These are phyloP conservation scores for Venusia cambrica DNA, from an alignment of 2,888 invertebrate species.

Conservation along the genomic window DNA sequence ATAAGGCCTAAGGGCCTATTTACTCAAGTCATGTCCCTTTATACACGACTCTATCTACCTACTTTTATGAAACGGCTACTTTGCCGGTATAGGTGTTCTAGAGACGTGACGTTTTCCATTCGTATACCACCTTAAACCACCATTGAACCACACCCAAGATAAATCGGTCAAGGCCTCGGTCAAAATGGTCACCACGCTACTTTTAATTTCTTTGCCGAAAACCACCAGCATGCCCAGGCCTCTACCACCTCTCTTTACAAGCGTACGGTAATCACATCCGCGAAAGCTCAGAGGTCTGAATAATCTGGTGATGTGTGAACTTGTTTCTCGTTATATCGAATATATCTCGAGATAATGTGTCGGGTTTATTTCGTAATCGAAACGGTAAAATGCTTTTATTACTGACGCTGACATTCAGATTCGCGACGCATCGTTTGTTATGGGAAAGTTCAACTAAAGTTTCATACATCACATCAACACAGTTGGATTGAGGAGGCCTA, in stretches of 20 bases:
- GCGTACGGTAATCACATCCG: not conserved
- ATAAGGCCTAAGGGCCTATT: no score
- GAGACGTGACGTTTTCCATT: no score
- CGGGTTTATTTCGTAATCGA: slow-evolving; percentile 14
- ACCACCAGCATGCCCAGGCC: slow-evolving; percentile 4
- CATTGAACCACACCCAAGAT: slow-evolving; percentile 45
- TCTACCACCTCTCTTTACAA: not conserved
- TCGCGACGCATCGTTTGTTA: slow-evolving; percentile 6
- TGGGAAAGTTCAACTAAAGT: no score
- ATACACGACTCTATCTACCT: no score
- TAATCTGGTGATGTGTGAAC: slow-evolving; percentile 21
- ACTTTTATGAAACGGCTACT: no score
- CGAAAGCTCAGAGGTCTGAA: slow-evolving; percentile 18
- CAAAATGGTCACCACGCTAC: slow-evolving; percentile 46
- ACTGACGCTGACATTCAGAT: slow-evolving; percentile 3
- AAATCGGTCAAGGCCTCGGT: slow-evolving; percentile 63
- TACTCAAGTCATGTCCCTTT: no score
- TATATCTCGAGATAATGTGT: slow-evolving; percentile 11
- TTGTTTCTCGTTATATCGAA: slow-evolving; percentile 25
- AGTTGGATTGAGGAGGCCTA: no score
- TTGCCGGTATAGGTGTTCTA: no score
- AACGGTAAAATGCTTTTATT: slow-evolving; percentile 10
- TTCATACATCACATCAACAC: no score
- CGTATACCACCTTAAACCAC: no score
- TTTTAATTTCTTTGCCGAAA: slow-evolving; percentile 38